Base-by-base conservation (phyloP, 2,797 vertebrate species). In the Poecilia gillii region DNA sequence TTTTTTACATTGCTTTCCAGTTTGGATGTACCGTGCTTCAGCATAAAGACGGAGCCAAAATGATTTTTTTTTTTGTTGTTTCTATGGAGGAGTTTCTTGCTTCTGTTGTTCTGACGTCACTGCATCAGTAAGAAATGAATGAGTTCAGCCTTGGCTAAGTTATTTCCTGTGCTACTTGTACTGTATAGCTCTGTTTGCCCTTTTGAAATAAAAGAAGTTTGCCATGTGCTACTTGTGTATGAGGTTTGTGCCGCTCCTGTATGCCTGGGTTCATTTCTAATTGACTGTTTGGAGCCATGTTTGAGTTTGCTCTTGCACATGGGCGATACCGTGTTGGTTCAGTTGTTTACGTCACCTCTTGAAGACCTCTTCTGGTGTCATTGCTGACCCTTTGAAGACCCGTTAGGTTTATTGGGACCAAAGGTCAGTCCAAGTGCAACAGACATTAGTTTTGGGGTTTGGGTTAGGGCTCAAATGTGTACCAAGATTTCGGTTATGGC, bases 161-260 rank as follows among this genome's bases (percentile, higher is more conserved):
- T 93, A 94, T 94, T 94, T 94, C 92, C 90, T 94, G 93, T 95
- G 93, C 92, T 94, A 91, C 93, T 93, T 92, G 91, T 94, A 94
- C 94, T 93, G 93, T 94, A 93, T 89, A 94, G 90, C 91, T 91
- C 93, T 93, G 94, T 94, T 92, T 94, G 91, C 93, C 89, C 92
- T 94, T 94, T 94, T 94, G 86, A 94, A 95, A 94, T 94, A 94
- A 94, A 95, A 94, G 84, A 93, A 93, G 93, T 89, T 90, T 90
- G 92, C 90, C 89, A 88, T 88, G 90, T 92, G 88, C 80, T 70
- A 85, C 83, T 81, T 74, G 91, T 93, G 87, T 91, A 81, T 84
- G 76, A 81, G 72, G 64, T 90, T 87, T 85, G 73, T 91, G 64
- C 80, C 78, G 49, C 11, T 7, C 75, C 23, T 78, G 75, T 81